A percentile compares a stretch with the other conserved stretches of the same genome.
phyloP scores from a whole-genome alignment of 2,888 invertebrate species.

The Lathronympha strigana region DNA sequence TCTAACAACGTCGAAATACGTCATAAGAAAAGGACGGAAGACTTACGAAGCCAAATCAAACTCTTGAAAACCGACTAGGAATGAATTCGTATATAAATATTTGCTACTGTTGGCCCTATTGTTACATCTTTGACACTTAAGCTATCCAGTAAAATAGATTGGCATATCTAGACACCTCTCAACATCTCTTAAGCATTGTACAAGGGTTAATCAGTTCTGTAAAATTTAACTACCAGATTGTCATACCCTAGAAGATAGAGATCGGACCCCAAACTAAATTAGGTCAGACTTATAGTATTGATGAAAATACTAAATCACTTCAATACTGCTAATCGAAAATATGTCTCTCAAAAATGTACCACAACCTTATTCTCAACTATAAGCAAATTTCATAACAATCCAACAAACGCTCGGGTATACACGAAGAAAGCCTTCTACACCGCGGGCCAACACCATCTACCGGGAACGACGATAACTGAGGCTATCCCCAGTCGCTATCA shows the following conservation, averaged over 20 bases:
- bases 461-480: slow-evolving; percentile 52
- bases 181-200: slow-evolving; percentile 44
- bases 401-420: slow-evolving; percentile 69
- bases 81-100: slow-evolving; percentile 60
- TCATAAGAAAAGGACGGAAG: slow-evolving; percentile 80
- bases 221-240: slow-evolving; percentile 50
- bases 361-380: slow-evolving; percentile 79
- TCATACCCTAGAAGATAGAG: slow-evolving; percentile 36
- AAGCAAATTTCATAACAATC: slow-evolving; percentile 77
- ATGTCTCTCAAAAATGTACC: slow-evolving; percentile 80
- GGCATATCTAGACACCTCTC: slow-evolving; percentile 48
- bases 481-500: slow-evolving; percentile 62
- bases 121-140: slow-evolving; percentile 79
- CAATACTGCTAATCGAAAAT: slow-evolving; percentile 80
- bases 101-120: slow-evolving; percentile 71
- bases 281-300: slow-evolving; percentile 69
- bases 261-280: slow-evolving; percentile 36
- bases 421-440: slow-evolving; percentile 60
- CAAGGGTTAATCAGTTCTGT: slow-evolving; percentile 46
- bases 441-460: slow-evolving; percentile 57
- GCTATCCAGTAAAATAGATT: slow-evolving; percentile 55
- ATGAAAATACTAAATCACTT: slow-evolving; percentile 74
- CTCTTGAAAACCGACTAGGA: slow-evolving; percentile 61
- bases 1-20: slow-evolving; percentile 45
- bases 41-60: slow-evolving; percentile 73